These are phyloP conservation scores for Antrozous pallidus DNA, from an alignment of 2,797 vertebrate genomes.

Conservation along the genomic window DNA sequence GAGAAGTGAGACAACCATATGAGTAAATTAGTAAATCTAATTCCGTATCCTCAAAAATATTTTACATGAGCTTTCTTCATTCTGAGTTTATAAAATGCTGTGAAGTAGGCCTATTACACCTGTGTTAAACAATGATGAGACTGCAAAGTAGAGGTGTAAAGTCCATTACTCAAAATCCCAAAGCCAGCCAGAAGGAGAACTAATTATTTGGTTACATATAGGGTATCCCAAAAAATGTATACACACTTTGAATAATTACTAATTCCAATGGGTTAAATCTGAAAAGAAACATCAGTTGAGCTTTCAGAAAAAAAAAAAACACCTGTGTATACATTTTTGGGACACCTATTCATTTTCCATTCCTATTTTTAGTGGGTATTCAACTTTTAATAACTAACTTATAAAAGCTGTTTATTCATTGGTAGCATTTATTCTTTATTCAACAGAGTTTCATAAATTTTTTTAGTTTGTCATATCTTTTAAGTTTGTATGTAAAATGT, in stretches of 20 bases:
- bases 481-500: background rate
- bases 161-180: background rate
- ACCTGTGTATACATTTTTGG: background rate
- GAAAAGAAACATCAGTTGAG: background rate
- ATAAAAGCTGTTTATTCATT: background rate
- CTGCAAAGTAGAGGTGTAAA: background rate
- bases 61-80: background rate
- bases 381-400: constrained; percentile 22
- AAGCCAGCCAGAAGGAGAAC: background rate
- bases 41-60: background rate
- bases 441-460: background rate
- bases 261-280: background rate
- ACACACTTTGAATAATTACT: background rate
- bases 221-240: background rate
- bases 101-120: background rate
- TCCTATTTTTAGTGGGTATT: background rate
- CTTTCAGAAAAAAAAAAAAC: background rate
- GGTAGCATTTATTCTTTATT: background rate
- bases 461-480: background rate
- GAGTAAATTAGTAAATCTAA: background rate
- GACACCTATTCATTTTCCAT: background rate
- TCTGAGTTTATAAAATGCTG: background rate
- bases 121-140: background rate
- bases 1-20: background rate
- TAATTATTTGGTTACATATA: background rate